Percentiles rank a stretch among this genome's conserved stretches.
phyloP scores from a whole-genome alignment of 2,797 vertebrate species.

The Rachycentron canadum region DNA sequence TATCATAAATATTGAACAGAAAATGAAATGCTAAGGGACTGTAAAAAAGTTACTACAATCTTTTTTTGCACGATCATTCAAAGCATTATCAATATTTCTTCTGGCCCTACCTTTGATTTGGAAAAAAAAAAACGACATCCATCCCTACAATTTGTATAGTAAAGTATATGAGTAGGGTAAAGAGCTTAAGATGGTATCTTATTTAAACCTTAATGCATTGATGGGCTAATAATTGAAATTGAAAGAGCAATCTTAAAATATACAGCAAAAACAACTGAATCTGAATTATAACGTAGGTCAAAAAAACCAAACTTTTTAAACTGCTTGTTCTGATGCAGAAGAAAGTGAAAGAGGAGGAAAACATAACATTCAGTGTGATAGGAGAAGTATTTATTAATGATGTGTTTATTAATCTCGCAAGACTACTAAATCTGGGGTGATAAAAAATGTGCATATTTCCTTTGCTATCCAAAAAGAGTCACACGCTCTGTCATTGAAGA shows the following conservation, averaged over 20 bases:
- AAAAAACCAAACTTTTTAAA: background rate
- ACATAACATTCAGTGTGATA: background rate
- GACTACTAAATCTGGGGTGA: background rate
- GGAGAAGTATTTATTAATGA: background rate
- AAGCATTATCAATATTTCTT: background rate
- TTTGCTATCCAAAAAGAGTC: background rate
- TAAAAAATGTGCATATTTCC: background rate
- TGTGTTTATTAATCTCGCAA: background rate
- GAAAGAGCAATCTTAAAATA: background rate
- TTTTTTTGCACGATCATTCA: background rate
- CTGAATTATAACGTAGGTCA: too few species aligned
- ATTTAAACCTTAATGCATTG: background rate
- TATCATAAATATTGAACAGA: background rate
- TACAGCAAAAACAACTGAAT: background rate
- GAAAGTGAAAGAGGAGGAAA: background rate
- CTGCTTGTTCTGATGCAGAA: background rate
- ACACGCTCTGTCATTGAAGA: background rate
- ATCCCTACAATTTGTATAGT: too few species aligned
- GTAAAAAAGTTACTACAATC: background rate
- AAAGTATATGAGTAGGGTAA: background rate
- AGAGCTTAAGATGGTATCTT: background rate
- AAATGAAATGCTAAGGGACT: background rate
- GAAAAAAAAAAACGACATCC: background rate
- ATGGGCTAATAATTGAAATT: background rate
- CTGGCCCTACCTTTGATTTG: background rate